Evolutionary conservation across 2,797 vertebrate genomes (phyloP).

Genomic region (Rhodeus uyekii): DNA sequence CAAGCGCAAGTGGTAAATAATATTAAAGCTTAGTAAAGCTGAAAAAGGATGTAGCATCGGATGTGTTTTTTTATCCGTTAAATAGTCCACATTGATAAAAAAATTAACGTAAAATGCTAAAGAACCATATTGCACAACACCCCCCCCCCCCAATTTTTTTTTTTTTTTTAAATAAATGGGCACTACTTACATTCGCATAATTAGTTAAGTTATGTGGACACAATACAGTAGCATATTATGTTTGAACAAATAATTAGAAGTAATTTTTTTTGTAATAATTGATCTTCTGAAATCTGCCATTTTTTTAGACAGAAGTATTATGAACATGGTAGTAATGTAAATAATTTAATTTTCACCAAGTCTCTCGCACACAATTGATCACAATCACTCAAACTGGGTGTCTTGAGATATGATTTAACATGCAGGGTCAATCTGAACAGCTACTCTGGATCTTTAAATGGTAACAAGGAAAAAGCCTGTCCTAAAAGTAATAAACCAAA

Average conservation of each 20-base stretch:
- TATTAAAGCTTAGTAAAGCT: background rate
- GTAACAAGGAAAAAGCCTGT: background rate
- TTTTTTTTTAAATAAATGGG: no score
- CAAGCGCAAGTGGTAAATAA: background rate
- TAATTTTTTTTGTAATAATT: no score
- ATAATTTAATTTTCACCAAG: background rate
- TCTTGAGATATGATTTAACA: background rate
- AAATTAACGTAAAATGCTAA: background rate
- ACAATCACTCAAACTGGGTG: background rate
- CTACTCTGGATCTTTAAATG: background rate
- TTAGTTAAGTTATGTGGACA: background rate
- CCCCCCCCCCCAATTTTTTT: no score
- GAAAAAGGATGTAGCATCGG: background rate
- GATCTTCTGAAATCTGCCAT: background rate
- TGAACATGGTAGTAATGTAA: background rate
- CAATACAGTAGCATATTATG: background rate
- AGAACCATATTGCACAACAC: no score
- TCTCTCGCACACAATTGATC: background rate
- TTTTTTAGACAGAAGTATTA: background rate
- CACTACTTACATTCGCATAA: background rate
- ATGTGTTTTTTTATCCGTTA: background rate
- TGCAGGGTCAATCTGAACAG: background rate
- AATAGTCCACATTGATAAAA: no score
- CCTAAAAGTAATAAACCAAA: background rate
- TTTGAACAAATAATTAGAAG: no score